Evolutionary conservation across 2,888 invertebrate genomes (phyloP).

Genomic region (Amphipyra berbera): DNA sequence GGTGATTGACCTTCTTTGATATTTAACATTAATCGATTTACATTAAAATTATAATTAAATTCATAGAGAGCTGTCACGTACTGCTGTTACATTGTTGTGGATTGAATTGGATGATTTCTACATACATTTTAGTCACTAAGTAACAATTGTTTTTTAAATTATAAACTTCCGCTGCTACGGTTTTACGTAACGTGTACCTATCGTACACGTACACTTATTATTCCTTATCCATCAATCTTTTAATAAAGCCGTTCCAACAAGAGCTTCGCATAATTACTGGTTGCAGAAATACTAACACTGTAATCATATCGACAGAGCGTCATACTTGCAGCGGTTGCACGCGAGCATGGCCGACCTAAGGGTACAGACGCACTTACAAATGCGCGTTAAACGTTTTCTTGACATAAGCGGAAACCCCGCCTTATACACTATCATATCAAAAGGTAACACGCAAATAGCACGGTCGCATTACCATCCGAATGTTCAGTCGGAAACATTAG

Average conservation of each 20-base stretch:
- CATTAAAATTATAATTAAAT: conserved; percentile 34
- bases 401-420: no score
- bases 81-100: background rate
- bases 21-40: conserved; percentile 29
- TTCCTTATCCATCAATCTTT: background rate
- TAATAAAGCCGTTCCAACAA: background rate
- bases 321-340: background rate
- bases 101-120: background rate
- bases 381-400: no score
- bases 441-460: no score
- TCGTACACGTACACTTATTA: background rate
- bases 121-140: no score
- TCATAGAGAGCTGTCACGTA: conserved; percentile 1
- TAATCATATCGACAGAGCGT: background rate
- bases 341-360: background rate
- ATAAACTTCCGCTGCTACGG: no score
- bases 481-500: no score
- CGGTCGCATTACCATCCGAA: no score
- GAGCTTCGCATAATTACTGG: background rate
- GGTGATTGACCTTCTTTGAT: conserved; percentile 16
- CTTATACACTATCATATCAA: no score
- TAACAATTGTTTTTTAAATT: no score
- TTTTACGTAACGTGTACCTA: background rate
- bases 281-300: background rate
- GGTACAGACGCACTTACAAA: no score